These are phyloP conservation scores for Tachysurus vachellii DNA, from an alignment of 2,113 vertebrate genomes.

Conservation along the genomic window DNA sequence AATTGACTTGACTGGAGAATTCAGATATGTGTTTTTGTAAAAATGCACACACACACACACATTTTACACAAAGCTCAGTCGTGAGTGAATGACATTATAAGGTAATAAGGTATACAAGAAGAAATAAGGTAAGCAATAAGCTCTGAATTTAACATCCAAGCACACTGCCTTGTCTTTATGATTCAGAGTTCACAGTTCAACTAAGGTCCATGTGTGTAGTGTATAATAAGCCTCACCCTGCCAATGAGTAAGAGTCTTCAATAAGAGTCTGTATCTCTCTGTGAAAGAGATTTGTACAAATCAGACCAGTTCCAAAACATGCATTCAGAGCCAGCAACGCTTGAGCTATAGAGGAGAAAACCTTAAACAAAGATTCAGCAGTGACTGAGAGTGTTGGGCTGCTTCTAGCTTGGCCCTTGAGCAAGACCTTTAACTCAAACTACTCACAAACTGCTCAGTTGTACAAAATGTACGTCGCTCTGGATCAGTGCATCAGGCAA, in stretches of 20 bases:
- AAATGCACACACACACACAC: too few relatives aligned
- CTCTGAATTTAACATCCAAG: background rate
- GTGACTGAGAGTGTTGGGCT: background rate
- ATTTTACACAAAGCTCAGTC: too few relatives aligned
- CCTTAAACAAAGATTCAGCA: slow-evolving; percentile 38
- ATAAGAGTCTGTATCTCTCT: slow-evolving; percentile 90
- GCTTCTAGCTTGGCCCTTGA: too few relatives aligned
- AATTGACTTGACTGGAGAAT: too few relatives aligned
- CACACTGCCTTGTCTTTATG: too few relatives aligned
- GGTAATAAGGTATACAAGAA: too few relatives aligned
- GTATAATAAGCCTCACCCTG: slow-evolving; percentile 68
- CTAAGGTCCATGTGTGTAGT: background rate
- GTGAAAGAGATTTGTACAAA: slow-evolving; percentile 23
- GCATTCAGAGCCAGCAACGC: background rate
- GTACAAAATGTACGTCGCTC: too few relatives aligned
- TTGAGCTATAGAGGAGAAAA: slow-evolving; percentile 14
- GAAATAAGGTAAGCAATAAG: too few relatives aligned
- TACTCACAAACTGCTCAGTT: too few relatives aligned
- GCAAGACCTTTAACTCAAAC: too few relatives aligned
- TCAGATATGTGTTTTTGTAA: too few relatives aligned
- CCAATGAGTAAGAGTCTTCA: slow-evolving; percentile 91
- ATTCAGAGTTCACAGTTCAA: background rate
- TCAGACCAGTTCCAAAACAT: slow-evolving; percentile 4
- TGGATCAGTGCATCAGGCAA: background rate
- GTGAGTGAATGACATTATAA: too few relatives aligned